Evolutionary conservation across 2,113 vertebrate genomes (phyloP), one percentile per base, ranked within the genome.

Genomic region (Trematomus loennbergii): DNA sequence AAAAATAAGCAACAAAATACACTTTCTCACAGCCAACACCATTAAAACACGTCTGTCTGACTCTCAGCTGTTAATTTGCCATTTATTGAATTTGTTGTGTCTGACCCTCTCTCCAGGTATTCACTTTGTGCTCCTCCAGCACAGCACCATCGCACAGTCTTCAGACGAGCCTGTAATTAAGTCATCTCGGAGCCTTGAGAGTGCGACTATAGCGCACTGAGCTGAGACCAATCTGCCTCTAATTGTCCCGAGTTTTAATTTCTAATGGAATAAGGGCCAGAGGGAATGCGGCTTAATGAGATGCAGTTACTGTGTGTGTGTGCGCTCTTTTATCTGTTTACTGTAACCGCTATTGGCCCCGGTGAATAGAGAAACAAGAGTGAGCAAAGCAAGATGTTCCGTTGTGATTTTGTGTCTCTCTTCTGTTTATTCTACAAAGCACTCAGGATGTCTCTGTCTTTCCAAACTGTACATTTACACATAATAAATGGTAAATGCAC

Each of bases 161-260:
- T 87, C 84, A 87, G 78, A 91, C 69, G 82, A 86, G 88, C 73
- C 82, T 90, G 90, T 93, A 94, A 94, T 94, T 94, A 94, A 94
- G 91, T 89, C 87, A 89, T 94, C 87, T 87, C 7, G 12, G 83
- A 84, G 90, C 83, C 92, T 85, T 90, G 91, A 68, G 65, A 68
- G 65, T 68, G 65, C 49, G 17, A 68, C 65, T 53, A 40, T 68
- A 40, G 49, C 7, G 65, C 65, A 40, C 29, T 40, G 65, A 94
- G 89, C 91, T 91, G 91, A 90, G 92, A 94, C 92, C 91, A 88
- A 91, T 92, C 85, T 89, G 83, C 81, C 74, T 73, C 91, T 94
- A 94, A 95, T 95, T 93, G 92, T 92, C 88, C 78, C 29, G 63
- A 89, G 90, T 93, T 93, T 93, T 93, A 94, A 93, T 92, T 95